Percentiles rank a stretch among this genome's conserved stretches.
phyloP scores from a whole-genome alignment of 2,888 invertebrate genomes.

The Gibbula magus region DNA sequence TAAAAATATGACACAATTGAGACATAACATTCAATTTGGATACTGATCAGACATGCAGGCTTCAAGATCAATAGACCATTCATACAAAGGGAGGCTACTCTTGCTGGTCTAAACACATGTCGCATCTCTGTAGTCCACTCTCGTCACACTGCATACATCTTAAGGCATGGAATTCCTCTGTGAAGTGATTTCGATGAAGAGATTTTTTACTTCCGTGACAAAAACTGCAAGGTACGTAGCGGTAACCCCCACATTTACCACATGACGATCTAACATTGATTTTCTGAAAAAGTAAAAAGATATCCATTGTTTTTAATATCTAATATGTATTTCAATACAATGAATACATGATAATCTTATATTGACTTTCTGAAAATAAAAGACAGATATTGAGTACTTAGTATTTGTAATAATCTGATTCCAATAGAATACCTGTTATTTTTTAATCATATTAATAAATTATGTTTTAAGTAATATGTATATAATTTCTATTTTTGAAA shows the following conservation, averaged over 20 bases:
- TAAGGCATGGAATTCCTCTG: conserved; percentile 90
- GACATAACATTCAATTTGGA: too few species aligned
- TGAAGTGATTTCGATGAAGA: conserved; percentile 93
- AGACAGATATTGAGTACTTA: too few species aligned
- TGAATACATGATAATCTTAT: background rate
- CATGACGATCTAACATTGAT: conserved; percentile 81
- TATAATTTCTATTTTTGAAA: too few species aligned
- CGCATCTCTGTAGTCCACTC: conserved; percentile 92
- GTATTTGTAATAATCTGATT: too few species aligned
- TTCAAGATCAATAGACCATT: too few species aligned
- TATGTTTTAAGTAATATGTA: too few species aligned
- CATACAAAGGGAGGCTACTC: conserved; percentile 51
- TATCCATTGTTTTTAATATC: background rate
- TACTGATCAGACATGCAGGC: too few species aligned
- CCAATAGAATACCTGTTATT: too few species aligned
- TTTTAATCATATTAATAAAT: too few species aligned
- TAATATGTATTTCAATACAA: too few species aligned
- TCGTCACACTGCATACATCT: conserved; percentile 84
- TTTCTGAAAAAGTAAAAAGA: conserved; percentile 60
- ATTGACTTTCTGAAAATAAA: background rate
- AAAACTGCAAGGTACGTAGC: conserved; percentile 90
- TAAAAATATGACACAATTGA: background rate
- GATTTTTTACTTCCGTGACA: conserved; percentile 98
- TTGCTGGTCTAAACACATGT: conserved; percentile 80
- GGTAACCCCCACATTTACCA: conserved; percentile 92